phyloP scores from a whole-genome alignment of 2,888 invertebrate species.

The Carterocephalus palaemon region DNA sequence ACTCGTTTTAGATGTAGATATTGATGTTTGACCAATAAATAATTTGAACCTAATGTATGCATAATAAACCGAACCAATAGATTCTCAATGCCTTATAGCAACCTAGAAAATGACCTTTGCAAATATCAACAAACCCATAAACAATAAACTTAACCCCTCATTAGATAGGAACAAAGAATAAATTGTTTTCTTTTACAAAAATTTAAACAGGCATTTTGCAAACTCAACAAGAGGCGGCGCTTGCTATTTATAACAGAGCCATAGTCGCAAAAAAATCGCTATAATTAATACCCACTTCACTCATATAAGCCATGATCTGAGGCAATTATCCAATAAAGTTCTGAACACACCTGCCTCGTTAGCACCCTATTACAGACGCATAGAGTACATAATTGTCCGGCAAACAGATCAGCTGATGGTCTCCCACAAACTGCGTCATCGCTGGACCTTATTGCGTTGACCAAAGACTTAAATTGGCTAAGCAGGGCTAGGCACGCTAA shows the following conservation, averaged over 20 bases:
- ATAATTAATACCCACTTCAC: slow-evolving; percentile 21
- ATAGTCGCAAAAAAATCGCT: slow-evolving; percentile 22
- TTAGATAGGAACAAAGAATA: too few relatives aligned
- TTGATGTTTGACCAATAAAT: too few relatives aligned
- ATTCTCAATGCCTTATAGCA: too few relatives aligned
- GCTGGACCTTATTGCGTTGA: slow-evolving; percentile 7
- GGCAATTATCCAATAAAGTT: slow-evolving; percentile 20
- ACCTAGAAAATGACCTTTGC: too few relatives aligned
- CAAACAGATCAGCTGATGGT: slow-evolving; percentile 17
- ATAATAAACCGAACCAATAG: too few relatives aligned
- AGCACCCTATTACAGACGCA: slow-evolving; percentile 8
- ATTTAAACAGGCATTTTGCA: slow-evolving; percentile 6
- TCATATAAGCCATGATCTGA: slow-evolving; percentile 27
- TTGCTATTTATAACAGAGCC: slow-evolving; percentile 12
- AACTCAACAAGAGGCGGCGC: slow-evolving; percentile 12
- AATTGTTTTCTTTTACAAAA: slow-evolving; percentile 5
- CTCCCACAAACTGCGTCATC: slow-evolving; percentile 4
- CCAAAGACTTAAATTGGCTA: slow-evolving; percentile 21
- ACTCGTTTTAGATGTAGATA: too few relatives aligned
- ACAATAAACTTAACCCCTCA: not conserved
- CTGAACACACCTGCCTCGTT: slow-evolving; percentile 9
- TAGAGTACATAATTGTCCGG: slow-evolving; percentile 12
- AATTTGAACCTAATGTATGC: too few relatives aligned
- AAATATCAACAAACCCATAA: too few relatives aligned
- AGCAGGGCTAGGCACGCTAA: not conserved